A percentile compares a stretch with the other conserved stretches of the same genome.
Conservation (phyloP, 2,888 invertebrate species). For the Cheilosia grossa region DNA sequence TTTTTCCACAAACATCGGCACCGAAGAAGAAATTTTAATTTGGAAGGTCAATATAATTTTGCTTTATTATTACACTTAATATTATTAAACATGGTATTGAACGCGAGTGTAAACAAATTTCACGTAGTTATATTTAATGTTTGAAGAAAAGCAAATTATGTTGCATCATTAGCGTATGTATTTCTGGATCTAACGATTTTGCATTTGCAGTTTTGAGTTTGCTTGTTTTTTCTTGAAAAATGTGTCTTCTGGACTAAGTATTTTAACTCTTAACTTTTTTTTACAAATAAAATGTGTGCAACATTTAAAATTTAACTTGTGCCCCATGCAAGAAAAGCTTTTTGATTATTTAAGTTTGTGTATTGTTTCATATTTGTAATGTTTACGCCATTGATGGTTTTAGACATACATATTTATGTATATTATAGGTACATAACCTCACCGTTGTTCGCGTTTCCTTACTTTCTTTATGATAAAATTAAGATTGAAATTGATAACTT, state of each 20-base stretch:
- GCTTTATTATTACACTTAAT: too few species aligned
- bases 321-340: too few species aligned
- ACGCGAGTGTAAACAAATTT: too few species aligned
- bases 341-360: not conserved
- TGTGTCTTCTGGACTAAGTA: not conserved
- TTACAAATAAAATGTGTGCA: not conserved
- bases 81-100: too few species aligned
- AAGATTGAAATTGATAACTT: not conserved
- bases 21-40: not conserved
- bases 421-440: constrained; percentile 38
- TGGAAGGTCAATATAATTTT: too few species aligned
- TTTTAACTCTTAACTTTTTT: not conserved
- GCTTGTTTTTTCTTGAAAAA: not conserved
- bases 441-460: not conserved
- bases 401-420: not conserved
- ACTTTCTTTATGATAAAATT: not conserved
- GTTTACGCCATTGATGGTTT: constrained; percentile 32
- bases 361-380: not conserved
- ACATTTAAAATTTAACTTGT: not conserved
- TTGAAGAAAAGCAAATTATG: not conserved
- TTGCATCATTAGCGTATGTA: constrained; percentile 7
- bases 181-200: not conserved
- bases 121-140: not conserved
- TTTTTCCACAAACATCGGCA: constrained; percentile 45
- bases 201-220: not conserved